These are phyloP conservation scores for Villa cingulata DNA, from an alignment of 2,888 invertebrate species.

Conservation along the genomic window DNA sequence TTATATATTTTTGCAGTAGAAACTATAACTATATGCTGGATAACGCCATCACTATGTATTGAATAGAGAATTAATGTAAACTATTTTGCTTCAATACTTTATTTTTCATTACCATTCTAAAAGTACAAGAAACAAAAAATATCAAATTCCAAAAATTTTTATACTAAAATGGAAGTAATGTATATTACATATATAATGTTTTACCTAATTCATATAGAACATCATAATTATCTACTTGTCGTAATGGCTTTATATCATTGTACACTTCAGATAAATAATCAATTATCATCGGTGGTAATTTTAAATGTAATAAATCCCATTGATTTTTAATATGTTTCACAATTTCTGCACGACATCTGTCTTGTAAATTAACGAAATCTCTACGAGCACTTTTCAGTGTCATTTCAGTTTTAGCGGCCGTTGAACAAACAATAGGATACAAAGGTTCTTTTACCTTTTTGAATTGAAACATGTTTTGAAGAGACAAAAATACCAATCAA, in stretches of 20 bases:
- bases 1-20: too few species aligned
- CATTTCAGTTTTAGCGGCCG: constrained; percentile 64
- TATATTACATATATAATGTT: not conserved
- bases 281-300: constrained; percentile 44
- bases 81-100: too few species aligned
- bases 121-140: too few species aligned
- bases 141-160: too few species aligned
- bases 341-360: constrained; percentile 50
- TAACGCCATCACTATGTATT: too few species aligned
- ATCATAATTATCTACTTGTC: constrained; percentile 34
- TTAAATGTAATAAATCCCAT: constrained; percentile 41
- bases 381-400: constrained; percentile 44
- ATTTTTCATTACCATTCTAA: too few species aligned
- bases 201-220: constrained; percentile 26
- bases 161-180: too few species aligned
- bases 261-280: constrained; percentile 44
- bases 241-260: constrained; percentile 31
- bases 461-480: not conserved
- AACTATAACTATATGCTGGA: too few species aligned
- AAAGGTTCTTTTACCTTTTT: constrained; percentile 42
- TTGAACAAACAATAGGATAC: constrained; percentile 56
- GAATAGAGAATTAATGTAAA: too few species aligned
- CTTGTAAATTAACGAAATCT: constrained; percentile 53
- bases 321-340: constrained; percentile 40
- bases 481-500: not conserved